Conservation (phyloP, 2,888 invertebrate genomes). For the Watsonalla cultraria region DNA sequence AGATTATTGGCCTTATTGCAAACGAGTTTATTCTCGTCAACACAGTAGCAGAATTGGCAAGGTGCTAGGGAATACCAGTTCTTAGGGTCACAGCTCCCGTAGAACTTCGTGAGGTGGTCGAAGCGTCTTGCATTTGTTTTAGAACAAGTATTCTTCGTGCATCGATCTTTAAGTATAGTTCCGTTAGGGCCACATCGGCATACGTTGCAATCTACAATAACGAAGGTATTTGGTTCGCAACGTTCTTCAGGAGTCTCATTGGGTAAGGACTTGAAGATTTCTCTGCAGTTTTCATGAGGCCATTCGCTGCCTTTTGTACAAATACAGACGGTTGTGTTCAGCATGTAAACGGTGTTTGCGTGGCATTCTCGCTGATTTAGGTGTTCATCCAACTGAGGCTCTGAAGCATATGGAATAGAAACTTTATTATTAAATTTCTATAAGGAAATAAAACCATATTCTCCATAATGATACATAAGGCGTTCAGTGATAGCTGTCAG, state of each 20-base stretch:
- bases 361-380: constrained; percentile 20
- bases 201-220: constrained; percentile 47
- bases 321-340: constrained; percentile 36
- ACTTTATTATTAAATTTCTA: neutral
- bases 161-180: constrained; percentile 32
- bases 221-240: constrained; percentile 43
- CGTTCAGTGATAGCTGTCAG: too few species aligned
- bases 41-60: constrained; percentile 58
- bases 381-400: neutral
- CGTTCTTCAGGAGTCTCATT: constrained; percentile 7
- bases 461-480: too few species aligned
- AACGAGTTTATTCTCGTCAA: constrained; percentile 44
- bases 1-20: constrained; percentile 41
- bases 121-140: neutral
- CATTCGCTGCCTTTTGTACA: constrained; percentile 44
- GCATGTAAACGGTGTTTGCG: constrained; percentile 36
- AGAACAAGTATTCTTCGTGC: constrained; percentile 48
- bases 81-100: constrained; percentile 38
- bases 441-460: too few species aligned
- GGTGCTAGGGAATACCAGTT: constrained; percentile 56
- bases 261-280: constrained; percentile 27
- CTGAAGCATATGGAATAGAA: neutral
- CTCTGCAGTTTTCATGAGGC: constrained; percentile 41
- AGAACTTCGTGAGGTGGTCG: constrained; percentile 9
- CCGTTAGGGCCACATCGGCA: constrained; percentile 48